phyloP scores from a whole-genome alignment of 2,888 invertebrate genomes.

The Phengaris arion region DNA sequence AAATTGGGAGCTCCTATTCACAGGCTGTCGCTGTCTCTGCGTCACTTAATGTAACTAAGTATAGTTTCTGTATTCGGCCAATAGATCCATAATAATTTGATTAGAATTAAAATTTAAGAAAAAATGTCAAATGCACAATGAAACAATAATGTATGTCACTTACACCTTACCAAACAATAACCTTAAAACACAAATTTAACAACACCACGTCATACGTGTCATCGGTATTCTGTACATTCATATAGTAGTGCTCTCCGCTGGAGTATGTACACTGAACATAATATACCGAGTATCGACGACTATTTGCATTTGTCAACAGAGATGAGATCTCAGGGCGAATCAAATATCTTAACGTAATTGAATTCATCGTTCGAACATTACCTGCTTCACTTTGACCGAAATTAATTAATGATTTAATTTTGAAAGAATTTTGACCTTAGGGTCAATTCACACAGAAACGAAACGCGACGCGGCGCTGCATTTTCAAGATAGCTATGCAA shows the following conservation, averaged over 20 bases:
- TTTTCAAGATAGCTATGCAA: too few species aligned
- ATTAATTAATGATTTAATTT: background rate
- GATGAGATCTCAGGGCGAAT: conserved; percentile 23
- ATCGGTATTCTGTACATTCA: background rate
- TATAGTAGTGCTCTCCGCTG: conserved; percentile 37
- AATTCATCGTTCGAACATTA: background rate
- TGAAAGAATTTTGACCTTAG: too few species aligned
- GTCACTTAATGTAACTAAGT: too few species aligned
- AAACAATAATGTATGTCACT: background rate
- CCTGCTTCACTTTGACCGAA: background rate
- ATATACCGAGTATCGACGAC: conserved; percentile 40
- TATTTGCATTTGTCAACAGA: conserved; percentile 42
- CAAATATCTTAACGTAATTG: background rate
- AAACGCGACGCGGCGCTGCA: too few species aligned
- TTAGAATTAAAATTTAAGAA: too few species aligned
- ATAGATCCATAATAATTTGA: too few species aligned
- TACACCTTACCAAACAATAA: background rate
- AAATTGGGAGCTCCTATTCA: too few species aligned
- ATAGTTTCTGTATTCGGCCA: too few species aligned
- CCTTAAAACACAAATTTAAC: background rate
- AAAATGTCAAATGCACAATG: too few species aligned
- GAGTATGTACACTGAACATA: conserved; percentile 41
- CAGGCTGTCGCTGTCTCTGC: too few species aligned
- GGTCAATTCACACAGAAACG: too few species aligned
- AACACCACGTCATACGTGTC: conserved; percentile 8